Evolutionary conservation across 2,113 vertebrate genomes (phyloP).

Genomic region (Alces alces): DNA sequence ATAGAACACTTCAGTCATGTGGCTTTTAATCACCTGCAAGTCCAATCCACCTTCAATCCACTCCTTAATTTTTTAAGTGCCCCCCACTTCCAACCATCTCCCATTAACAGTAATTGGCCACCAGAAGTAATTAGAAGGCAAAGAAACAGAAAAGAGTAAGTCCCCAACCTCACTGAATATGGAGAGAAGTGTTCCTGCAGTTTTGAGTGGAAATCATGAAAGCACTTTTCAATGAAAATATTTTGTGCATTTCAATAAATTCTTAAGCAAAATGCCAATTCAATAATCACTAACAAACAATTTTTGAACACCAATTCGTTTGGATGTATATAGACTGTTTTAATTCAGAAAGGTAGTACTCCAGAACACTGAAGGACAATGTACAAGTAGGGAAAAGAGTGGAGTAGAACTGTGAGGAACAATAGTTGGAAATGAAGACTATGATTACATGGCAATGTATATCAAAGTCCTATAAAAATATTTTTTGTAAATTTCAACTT

Average conservation of each 20-base stretch:
- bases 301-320: background rate
- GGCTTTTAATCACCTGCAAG: background rate
- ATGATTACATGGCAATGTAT: background rate
- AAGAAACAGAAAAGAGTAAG: background rate
- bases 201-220: background rate
- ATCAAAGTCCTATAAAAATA: constrained; percentile 13
- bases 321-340: background rate
- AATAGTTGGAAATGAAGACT: background rate
- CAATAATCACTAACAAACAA: background rate
- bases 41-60: background rate
- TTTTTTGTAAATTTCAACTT: background rate
- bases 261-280: constrained; percentile 30
- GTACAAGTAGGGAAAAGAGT: background rate
- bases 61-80: background rate
- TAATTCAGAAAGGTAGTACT: background rate
- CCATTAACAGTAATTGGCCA: background rate
- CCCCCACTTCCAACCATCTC: background rate
- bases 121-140: background rate
- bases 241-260: constrained; percentile 12
- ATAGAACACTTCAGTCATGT: background rate
- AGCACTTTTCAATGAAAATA: constrained; percentile 1
- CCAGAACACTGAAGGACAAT: background rate
- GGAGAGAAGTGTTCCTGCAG: background rate
- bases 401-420: background rate
- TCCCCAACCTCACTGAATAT: background rate